Percentiles rank a stretch among this genome's conserved stretches.
Conservation (phyloP, 2,113 vertebrate genomes). For the Heptranchias perlo region DNA sequence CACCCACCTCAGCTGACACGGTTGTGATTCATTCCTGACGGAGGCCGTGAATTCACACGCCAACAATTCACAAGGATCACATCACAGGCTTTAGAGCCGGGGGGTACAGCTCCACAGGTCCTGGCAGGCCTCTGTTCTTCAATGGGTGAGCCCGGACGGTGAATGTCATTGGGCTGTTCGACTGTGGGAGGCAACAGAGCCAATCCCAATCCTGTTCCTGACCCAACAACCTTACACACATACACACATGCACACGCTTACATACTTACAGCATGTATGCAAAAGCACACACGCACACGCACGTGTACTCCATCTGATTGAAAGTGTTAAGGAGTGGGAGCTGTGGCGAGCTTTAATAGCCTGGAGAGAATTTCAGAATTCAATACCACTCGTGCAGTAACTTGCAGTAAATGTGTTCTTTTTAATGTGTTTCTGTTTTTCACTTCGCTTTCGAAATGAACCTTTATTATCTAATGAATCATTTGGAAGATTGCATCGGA, state of each 20-base stretch:
- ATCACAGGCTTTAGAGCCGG: not conserved
- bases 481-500: constrained; percentile 4
- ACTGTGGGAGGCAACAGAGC: not conserved
- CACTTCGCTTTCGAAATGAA: not conserved
- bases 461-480: constrained; percentile 7
- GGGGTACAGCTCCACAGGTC: not conserved
- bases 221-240: not conserved
- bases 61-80: not conserved
- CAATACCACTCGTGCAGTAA: not conserved
- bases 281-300: not conserved
- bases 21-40: not conserved
- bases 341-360: not conserved
- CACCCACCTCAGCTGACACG: not conserved
- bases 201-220: not conserved
- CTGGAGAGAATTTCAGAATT: not conserved
- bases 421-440: constrained; percentile 8
- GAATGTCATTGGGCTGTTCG: not conserved
- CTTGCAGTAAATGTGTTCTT: not conserved
- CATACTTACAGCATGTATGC: not conserved
- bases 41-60: not conserved
- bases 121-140: not conserved
- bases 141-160: not conserved
- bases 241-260: too few relatives aligned
- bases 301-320: not conserved
- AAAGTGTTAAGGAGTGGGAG: not conserved